Percentiles rank a stretch among this genome's conserved stretches.
phyloP scores from a whole-genome alignment of 2,888 invertebrate genomes.

The Junonia oenone region DNA sequence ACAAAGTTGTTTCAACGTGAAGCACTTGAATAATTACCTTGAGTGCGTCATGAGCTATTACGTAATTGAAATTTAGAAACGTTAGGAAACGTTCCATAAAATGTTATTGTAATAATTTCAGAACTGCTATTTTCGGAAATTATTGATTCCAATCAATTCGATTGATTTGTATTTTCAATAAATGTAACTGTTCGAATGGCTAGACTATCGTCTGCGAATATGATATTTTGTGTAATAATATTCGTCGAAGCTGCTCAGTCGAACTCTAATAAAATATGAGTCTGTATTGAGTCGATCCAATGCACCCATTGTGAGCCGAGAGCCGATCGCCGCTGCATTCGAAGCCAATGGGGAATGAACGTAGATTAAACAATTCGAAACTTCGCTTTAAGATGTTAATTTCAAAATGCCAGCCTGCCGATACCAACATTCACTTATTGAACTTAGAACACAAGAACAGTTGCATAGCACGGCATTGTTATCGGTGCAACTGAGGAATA shows the following conservation, averaged over 20 bases:
- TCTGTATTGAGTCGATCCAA: conserved; percentile 41
- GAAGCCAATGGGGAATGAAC: conserved; percentile 70
- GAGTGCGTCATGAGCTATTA: conserved; percentile 23
- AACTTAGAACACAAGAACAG: conserved; percentile 26
- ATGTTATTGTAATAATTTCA: background rate
- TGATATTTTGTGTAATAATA: background rate
- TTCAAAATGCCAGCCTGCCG: conserved; percentile 36
- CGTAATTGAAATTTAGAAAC: conserved; percentile 11
- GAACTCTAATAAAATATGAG: conserved; percentile 28
- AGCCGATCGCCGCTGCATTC: conserved; percentile 52
- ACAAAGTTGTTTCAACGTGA: conserved; percentile 24
- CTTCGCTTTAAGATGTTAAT: conserved; percentile 54
- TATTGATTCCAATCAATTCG: background rate
- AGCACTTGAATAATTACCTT: conserved; percentile 21
- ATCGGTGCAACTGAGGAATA: conserved; percentile 12
- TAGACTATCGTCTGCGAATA: background rate
- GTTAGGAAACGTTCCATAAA: background rate
- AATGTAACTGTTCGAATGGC: background rate
- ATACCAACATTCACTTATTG: conserved; percentile 30
- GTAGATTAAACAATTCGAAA: conserved; percentile 65
- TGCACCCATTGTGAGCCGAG: conserved; percentile 59
- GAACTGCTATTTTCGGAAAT: background rate
- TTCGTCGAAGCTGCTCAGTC: background rate
- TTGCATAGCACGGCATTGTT: conserved; percentile 24
- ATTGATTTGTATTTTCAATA: background rate